phyloP scores from a whole-genome alignment of 2,888 invertebrate genomes.

The Orthosia gothica region DNA sequence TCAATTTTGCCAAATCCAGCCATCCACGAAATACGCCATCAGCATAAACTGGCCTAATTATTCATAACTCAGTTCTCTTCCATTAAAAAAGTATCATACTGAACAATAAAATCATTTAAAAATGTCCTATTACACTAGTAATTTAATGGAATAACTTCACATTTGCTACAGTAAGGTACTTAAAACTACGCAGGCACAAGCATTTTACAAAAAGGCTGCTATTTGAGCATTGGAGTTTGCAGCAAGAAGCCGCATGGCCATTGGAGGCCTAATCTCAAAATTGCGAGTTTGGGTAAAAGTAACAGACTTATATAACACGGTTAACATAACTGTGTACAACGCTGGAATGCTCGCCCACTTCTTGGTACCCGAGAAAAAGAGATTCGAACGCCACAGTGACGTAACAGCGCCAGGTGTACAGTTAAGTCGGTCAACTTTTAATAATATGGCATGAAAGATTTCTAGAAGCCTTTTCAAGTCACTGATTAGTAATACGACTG shows the following conservation, averaged over 20 bases:
- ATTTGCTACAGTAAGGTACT: conserved; percentile 61
- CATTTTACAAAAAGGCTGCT: conserved; percentile 84
- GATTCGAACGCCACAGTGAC: too few relatives aligned
- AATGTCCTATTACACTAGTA: conserved; percentile 58
- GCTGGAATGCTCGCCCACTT: too few relatives aligned
- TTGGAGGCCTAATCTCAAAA: conserved; percentile 15
- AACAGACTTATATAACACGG: too few relatives aligned
- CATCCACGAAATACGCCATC: background rate
- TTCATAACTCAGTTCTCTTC: conserved; percentile 6
- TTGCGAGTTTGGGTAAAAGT: background rate
- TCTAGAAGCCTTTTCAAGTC: background rate
- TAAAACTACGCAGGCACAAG: conserved; percentile 86
- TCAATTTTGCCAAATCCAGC: background rate
- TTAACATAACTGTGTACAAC: too few relatives aligned
- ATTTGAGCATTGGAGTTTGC: conserved; percentile 76
- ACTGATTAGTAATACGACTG: too few relatives aligned
- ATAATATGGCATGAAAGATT: background rate
- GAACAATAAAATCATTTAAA: conserved; percentile 46
- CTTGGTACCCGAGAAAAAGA: too few relatives aligned
- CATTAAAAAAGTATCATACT: conserved; percentile 22
- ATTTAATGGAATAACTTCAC: conserved; percentile 46
- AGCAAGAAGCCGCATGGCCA: conserved; percentile 8
- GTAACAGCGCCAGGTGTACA: too few relatives aligned
- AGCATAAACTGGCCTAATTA: conserved; percentile 12
- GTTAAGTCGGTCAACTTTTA: too few relatives aligned